Conservation (phyloP, 2,113 vertebrate genomes). For the Charina bottae region DNA sequence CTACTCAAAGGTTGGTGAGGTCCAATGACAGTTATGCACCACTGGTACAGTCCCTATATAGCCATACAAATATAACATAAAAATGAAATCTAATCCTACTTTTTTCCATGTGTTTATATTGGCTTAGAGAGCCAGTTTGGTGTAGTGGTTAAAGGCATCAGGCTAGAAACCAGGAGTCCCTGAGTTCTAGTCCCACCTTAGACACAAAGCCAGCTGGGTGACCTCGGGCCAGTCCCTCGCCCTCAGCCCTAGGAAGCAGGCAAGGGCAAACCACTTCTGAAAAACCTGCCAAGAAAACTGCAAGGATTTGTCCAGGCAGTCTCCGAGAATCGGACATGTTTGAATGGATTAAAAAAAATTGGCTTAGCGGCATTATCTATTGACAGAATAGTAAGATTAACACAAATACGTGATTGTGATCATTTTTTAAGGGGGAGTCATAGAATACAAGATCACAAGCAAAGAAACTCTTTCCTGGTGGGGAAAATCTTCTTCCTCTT, state of each 20-base stretch:
- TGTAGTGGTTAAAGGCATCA: too few relatives aligned
- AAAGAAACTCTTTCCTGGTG: neutral
- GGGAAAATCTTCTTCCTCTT: conserved; percentile 8
- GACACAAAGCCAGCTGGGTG: too few relatives aligned
- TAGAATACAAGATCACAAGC: neutral
- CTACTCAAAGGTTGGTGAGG: neutral
- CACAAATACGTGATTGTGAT: neutral
- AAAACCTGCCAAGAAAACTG: too few relatives aligned
- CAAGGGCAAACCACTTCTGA: too few relatives aligned
- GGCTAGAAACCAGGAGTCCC: too few relatives aligned
- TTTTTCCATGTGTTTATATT: neutral
- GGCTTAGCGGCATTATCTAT: neutral
- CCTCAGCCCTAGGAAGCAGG: too few relatives aligned
- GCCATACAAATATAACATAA: neutral
- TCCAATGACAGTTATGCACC: neutral
- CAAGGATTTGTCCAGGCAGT: too few relatives aligned
- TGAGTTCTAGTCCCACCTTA: too few relatives aligned
- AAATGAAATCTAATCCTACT: neutral
- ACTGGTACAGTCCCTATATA: neutral
- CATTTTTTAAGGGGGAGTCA: neutral
- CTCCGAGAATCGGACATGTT: too few relatives aligned
- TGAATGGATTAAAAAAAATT: neutral
- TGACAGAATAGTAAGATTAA: neutral
- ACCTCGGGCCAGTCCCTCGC: too few relatives aligned
- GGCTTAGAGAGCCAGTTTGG: neutral